Evolutionary conservation across 2,888 invertebrate species (phyloP).

Genomic region (Macrosoma leucophasiata): DNA sequence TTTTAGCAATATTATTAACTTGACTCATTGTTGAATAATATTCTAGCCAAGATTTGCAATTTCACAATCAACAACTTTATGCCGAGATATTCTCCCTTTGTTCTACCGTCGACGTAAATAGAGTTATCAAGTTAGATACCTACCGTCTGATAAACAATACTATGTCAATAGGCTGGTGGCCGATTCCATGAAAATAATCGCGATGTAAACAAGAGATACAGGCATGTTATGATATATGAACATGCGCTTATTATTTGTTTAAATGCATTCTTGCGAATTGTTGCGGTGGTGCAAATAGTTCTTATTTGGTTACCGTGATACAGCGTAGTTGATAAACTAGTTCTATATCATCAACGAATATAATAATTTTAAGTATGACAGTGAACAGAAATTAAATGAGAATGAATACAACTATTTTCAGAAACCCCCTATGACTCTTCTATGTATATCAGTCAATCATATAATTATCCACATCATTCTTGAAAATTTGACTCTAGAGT

Average conservation of each 20-base stretch:
- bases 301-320: background rate
- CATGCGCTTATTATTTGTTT: constrained; percentile 17
- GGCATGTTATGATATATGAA: constrained; percentile 8
- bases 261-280: constrained; percentile 21
- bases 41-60: no score
- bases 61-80: no score
- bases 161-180: constrained; percentile 38
- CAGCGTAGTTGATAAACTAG: background rate
- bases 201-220: constrained; percentile 33
- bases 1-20: no score
- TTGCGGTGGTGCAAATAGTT: constrained; percentile 11
- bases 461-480: background rate
- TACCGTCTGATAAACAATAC: constrained; percentile 34
- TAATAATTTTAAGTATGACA: background rate
- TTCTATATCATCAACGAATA: background rate
- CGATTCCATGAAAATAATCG: constrained; percentile 34
- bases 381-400: background rate
- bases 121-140: constrained; percentile 25
- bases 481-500: no score
- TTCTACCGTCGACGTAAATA: no score
- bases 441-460: background rate
- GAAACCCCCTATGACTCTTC: background rate
- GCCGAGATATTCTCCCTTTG: no score
- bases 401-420: background rate
- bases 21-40: no score